Evolutionary conservation across 2,888 invertebrate genomes (phyloP), one percentile per base, ranked within the genome.

Genomic region (Ceramica pisi): DNA sequence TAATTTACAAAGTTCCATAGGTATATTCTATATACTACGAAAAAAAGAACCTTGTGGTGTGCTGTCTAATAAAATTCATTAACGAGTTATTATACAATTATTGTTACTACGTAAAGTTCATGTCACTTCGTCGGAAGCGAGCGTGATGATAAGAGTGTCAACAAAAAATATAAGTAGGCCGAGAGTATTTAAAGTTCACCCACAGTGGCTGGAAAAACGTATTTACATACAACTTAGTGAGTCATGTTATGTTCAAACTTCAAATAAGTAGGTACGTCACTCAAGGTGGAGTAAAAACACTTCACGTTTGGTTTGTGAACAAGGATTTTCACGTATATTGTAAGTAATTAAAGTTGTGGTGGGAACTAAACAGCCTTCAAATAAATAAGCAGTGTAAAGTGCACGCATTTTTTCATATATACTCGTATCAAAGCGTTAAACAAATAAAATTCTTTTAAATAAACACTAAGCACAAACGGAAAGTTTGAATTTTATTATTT

Each of bases 251-350:
- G 19, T 53, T 62, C 19, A 51, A 53, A 64, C 73, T 53, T 62
- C 6, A 57, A 59, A 64, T 79, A n/a, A n/a, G n/a, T n/a, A n/a
- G n/a, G n/a, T n/a, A 60, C 63, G 64, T 79, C 64, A 79, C 51
- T 68, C 56, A 79, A 79, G 67, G 63, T 46, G 31, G 46, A 38
- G 41, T 56, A 60, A 73, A 62, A 64, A 31, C 12, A 51, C 35
- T 19, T 44, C n/a, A 48, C 23, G 38, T n/a, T 46, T 67, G 19
- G 3, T 53, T 50, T 26, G 14, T 26, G 16, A 8, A 10, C 51
- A 75, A 63, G 51, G 76, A 46, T 62, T 75, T 50, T 50, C 35
- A 59, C 53, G 3, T 31, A 14, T 35, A 63, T 61, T 56, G n/a
- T 55, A 50, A 57, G 48, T 64, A n/a, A 55, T 46, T 51, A 7